Base-by-base conservation (phyloP, 1,140 invertebrate genomes). In the Cotesia glomerata region DNA sequence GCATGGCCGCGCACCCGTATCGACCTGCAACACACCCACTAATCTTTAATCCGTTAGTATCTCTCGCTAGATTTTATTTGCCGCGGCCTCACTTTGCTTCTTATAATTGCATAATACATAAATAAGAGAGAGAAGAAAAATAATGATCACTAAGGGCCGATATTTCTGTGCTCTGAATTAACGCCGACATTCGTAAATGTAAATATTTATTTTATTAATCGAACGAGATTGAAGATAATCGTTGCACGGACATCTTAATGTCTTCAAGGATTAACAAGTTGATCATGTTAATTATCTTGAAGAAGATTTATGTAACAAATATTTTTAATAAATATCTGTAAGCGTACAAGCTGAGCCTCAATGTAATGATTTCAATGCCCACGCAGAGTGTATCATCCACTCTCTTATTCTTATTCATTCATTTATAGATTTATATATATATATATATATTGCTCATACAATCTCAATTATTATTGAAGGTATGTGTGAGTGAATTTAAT, bases 1-100 rank as follows among this genome's bases (percentile, higher is more conserved):
- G 84, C 84, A 85, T 84, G 85, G 81, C 81, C 83, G 82, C 84
- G 80, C 82, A 83, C 77, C 76, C 81, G 80, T 79, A 79, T 77
- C 70, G 68, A 74, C 58, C 72, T 71, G 68, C 73, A 78, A 82
- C 82, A 81, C 82, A 83, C 81, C 82, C 81, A 82, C 81, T 80
- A 79, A 83, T 82, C 80, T 80, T 76, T 83, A 81, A 81, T 81
- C 79, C 78, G 69, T 74, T 69, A 59, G 54, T 79, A 71, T 79
- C 49, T 74, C 65, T 52, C 56, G 69, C 62, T 35, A 35, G 49
- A 14, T 69, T 32, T 75, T 26, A 26, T 65, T 14, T 14, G 34
- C 11, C 26, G 11, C 39, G 56, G 39, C 49, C 51, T 69, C 35
- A 52, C 54, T 63, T 13, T 7, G 16, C 32, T 26, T 18, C 11